Conservation (phyloP, 2,113 vertebrate genomes). For the Carassius carassius region DNA sequence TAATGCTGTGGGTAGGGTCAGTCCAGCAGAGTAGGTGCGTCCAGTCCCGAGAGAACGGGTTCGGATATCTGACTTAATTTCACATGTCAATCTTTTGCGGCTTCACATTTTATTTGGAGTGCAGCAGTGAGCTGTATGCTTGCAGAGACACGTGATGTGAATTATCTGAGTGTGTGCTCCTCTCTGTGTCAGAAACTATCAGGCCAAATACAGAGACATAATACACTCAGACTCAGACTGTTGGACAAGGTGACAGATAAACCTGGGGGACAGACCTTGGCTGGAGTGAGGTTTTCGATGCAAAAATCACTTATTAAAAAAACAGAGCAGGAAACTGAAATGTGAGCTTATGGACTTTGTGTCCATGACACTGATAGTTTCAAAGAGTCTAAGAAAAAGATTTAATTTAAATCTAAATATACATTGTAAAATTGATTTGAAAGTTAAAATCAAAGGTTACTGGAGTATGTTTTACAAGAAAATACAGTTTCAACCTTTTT, state of each 20-base stretch:
- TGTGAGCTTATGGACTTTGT: not conserved
- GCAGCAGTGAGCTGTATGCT: not conserved
- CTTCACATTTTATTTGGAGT: not conserved
- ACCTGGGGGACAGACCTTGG: conserved; percentile 40
- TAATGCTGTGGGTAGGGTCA: not conserved
- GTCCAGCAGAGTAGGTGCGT: not conserved
- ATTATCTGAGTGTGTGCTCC: conserved; percentile 32
- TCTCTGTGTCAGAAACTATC: conserved; percentile 46
- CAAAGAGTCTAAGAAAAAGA: not conserved
- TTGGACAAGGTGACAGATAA: conserved; percentile 56
- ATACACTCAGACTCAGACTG: conserved; percentile 51
- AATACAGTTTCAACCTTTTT: too few species aligned
- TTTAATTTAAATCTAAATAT: not conserved
- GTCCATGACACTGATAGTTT: not conserved
- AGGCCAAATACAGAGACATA: conserved; percentile 51
- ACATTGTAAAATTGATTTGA: not conserved
- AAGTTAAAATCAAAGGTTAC: too few species aligned
- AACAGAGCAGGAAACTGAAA: not conserved
- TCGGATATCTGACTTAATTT: not conserved
- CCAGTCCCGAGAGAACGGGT: not conserved
- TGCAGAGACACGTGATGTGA: not conserved
- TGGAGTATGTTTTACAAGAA: too few species aligned
- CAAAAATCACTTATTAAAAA: not conserved
- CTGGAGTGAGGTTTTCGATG: not conserved
- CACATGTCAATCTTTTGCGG: not conserved